Base-by-base conservation (phyloP, 2,797 vertebrate genomes). In the Lagorchestes hirsutus region DNA sequence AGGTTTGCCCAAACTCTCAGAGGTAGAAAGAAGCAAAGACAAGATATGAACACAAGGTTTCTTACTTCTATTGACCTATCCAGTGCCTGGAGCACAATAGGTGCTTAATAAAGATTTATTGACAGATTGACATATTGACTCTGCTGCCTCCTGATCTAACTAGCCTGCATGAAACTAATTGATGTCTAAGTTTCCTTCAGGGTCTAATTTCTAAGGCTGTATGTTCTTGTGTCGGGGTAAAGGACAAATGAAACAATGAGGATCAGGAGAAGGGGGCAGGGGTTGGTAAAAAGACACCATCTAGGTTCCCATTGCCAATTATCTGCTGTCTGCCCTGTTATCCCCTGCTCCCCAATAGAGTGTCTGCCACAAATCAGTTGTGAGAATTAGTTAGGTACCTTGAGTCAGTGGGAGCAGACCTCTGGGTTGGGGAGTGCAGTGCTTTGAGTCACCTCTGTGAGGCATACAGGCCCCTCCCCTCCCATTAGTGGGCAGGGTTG, bases 401-500 rank as follows among this genome's bases (percentile, higher is more conserved):
- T 82, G 74, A 82, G 40, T 82, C 74, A 82, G 8, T 1, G 2
- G 62, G 34, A 67, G 62, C 16, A 67, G 34, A 22, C 74, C 74
- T 82, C 40, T 46, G 74, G 22, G 40, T 82, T 82, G n/a, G 18
- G 55, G 8, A 54, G 27, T n/a, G 50, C n/a, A 34, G 52, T n/a
- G 13, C 3, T 4, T 67, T 27, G 28, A 55, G 16, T 27, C 56
- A 2, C 16, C 24, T 57, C 28, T 0, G 0, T 0, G 4, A 31
- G 13, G 46, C 5, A 29, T 31, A 1, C 46, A 55, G 16, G 34
- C 34, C 22, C 54, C 2, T 0, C 27, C 28, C 46, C 5, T 5
- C 9, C 22, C 1, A 5, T n/a, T 50, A 3, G 55, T 12, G 9
- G 28, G 13, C 0, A 0, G 54, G n/a, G 0, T 52, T 94, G n/a